A percentile compares a stretch with the other conserved stretches of the same genome.
phyloP scores from a whole-genome alignment of 2,113 vertebrate species.

The Orientallactaga bullata region DNA sequence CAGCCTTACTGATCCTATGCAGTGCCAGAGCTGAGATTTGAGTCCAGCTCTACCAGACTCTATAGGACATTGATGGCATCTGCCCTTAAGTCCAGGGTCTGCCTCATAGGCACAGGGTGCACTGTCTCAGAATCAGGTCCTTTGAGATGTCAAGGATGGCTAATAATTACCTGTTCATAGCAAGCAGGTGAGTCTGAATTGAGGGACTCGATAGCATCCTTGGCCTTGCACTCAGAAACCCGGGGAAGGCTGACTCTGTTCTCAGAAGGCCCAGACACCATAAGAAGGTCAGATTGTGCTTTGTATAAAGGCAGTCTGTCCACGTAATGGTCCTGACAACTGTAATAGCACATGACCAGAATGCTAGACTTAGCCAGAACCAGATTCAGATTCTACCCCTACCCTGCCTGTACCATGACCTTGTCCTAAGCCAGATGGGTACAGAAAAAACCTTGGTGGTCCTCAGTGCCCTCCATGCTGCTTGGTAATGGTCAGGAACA shows the following conservation, averaged over 20 bases:
- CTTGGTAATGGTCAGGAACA: neutral
- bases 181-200: neutral
- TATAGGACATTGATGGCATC: neutral
- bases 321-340: too few relatives aligned
- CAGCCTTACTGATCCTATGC: neutral
- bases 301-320: neutral
- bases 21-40: neutral
- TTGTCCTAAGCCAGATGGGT: accelerated
- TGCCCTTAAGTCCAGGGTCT: neutral
- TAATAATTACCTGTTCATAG: neutral
- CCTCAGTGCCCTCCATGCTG: neutral
- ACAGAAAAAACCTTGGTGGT: accelerated
- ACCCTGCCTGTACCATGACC: neutral
- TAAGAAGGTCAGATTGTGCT: neutral
- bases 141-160: neutral
- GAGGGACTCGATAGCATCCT: neutral
- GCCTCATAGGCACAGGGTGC: neutral
- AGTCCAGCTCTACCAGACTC: neutral
- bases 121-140: neutral
- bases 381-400: neutral
- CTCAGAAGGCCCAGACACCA: neutral
- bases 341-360: neutral
- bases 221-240: neutral
- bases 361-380: neutral
- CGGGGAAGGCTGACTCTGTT: neutral